phyloP scores from a whole-genome alignment of 2,113 vertebrate genomes.

The Trematocara stigmaticum region DNA sequence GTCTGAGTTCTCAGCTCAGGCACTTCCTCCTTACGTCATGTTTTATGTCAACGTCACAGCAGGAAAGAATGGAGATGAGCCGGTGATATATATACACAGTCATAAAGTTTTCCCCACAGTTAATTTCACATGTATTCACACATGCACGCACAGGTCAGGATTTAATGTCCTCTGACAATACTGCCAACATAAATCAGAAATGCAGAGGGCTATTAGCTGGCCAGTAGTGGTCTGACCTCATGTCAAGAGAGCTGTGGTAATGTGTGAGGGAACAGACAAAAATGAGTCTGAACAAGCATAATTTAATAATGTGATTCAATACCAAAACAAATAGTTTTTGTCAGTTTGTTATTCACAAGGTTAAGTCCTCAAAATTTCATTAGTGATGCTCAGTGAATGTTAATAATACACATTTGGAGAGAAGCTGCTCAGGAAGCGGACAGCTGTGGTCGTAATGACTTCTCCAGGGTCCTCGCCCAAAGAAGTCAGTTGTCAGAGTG shows the following conservation, averaged over 20 bases:
- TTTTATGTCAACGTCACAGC: background rate
- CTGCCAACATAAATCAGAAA: background rate
- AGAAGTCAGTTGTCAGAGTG: background rate
- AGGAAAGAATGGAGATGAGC: background rate
- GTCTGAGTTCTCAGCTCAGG: background rate
- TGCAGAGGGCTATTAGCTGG: background rate
- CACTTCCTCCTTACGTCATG: background rate
- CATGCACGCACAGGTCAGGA: background rate
- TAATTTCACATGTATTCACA: background rate
- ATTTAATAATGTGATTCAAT: background rate
- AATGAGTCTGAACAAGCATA: background rate
- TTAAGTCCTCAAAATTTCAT: constrained; percentile 10
- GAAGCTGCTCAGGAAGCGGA: background rate
- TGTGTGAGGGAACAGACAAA: background rate
- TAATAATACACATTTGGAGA: background rate
- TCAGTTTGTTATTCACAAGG: background rate
- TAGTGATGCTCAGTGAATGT: constrained; percentile 4
- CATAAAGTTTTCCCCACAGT: background rate
- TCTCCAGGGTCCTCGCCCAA: background rate
- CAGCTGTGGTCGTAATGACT: background rate
- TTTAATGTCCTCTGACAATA: background rate
- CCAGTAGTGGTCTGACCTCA: background rate
- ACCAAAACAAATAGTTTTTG: constrained; percentile 2
- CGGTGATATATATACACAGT: background rate
- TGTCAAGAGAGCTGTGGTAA: background rate